phyloP scores from a whole-genome alignment of 2,888 invertebrate species.

The Bibio marci region DNA sequence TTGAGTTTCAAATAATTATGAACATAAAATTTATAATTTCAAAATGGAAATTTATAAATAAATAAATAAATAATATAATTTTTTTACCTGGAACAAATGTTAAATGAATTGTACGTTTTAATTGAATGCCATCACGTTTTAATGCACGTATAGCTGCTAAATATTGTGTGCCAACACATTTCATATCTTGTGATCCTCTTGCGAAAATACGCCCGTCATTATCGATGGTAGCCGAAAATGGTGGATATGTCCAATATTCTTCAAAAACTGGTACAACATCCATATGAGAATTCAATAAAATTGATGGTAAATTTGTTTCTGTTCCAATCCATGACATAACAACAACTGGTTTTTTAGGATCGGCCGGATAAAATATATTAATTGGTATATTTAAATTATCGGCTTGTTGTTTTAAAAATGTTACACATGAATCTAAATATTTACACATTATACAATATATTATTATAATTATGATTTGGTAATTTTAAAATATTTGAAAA shows the following conservation, averaged over 20 bases:
- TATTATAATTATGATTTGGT: too few relatives aligned
- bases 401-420: neutral
- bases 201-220: conserved; percentile 64
- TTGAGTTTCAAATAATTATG: too few relatives aligned
- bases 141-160: conserved; percentile 54
- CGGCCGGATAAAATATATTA: conserved; percentile 26
- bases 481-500: too few relatives aligned
- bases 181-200: conserved; percentile 66
- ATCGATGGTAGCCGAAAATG: conserved; percentile 76
- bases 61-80: too few relatives aligned
- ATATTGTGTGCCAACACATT: conserved; percentile 64
- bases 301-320: conserved; percentile 48
- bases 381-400: neutral
- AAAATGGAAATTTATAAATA: too few relatives aligned
- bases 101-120: conserved; percentile 50
- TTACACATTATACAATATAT: neutral
- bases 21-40: conserved; percentile 1
- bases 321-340: conserved; percentile 64
- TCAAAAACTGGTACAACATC: conserved; percentile 84
- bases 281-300: conserved; percentile 85
- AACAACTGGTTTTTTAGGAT: conserved; percentile 53
- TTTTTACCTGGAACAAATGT: conserved; percentile 49
- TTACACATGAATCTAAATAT: conserved; percentile 1
- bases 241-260: conserved; percentile 79
- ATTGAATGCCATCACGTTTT: conserved; percentile 35